Conservation (phyloP, 2,888 invertebrate genomes). For the Pharmacophagus antenor region DNA sequence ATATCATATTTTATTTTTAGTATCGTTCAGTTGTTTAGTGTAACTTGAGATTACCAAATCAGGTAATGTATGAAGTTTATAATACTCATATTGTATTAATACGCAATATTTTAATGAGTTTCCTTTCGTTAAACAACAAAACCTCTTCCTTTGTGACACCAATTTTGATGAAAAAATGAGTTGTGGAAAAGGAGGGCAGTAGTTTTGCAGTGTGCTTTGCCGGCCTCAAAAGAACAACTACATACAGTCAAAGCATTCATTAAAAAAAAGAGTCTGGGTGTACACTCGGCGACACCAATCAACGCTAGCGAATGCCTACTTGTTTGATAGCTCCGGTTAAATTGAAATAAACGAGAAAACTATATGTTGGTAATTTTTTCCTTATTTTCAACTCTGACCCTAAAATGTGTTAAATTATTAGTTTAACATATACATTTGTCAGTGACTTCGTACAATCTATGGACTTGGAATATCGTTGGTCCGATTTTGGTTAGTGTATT, state of each 20-base stretch:
- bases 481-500: too few relatives aligned
- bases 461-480: too few relatives aligned
- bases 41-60: neutral
- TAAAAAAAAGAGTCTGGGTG: conserved; percentile 21
- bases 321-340: conserved; percentile 10
- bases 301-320: conserved; percentile 6
- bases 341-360: neutral
- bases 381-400: too few relatives aligned
- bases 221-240: conserved; percentile 29
- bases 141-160: conserved; percentile 20
- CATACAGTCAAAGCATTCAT: conserved; percentile 28
- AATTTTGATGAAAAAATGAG: conserved; percentile 28
- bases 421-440: too few relatives aligned
- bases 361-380: too few relatives aligned
- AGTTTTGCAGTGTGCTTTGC: conserved; percentile 22
- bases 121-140: conserved; percentile 21
- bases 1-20: too few relatives aligned
- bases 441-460: too few relatives aligned
- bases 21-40: neutral
- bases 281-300: conserved; percentile 19
- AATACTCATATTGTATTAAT: neutral
- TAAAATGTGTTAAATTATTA: too few relatives aligned
- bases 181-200: conserved; percentile 25
- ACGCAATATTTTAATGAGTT: conserved; percentile 11
- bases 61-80: neutral